A percentile compares a stretch with the other conserved stretches of the same genome.
Evolutionary conservation across 2,797 vertebrate genomes (phyloP).

Genomic region (Crenuchus spilurus): DNA sequence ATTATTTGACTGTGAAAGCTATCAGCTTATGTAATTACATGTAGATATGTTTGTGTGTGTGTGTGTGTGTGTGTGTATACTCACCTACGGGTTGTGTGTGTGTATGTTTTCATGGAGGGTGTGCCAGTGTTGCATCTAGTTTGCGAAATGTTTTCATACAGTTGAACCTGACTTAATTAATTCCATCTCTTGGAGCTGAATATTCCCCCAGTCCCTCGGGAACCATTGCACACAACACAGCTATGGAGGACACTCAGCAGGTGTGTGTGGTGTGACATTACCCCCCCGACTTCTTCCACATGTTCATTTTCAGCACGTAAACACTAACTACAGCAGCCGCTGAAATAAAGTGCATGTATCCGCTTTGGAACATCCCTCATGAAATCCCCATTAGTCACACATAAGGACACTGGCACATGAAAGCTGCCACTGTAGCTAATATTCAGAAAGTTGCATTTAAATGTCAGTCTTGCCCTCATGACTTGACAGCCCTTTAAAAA

Average conservation of each 20-base stretch:
- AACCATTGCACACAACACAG: constrained; percentile 27
- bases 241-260: constrained; percentile 17
- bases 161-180: constrained; percentile 36
- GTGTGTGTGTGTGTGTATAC: background rate
- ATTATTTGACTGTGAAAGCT: too few species aligned
- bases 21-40: too few species aligned
- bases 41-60: background rate
- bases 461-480: constrained; percentile 41
- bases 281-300: constrained; percentile 2
- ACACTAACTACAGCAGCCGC: background rate
- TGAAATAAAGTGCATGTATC: constrained; percentile 7
- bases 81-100: background rate
- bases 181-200: constrained; percentile 32
- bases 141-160: background rate
- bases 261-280: constrained; percentile 22
- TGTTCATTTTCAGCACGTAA: background rate
- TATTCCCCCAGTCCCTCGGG: constrained; percentile 30
- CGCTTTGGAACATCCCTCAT: background rate
- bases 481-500: background rate
- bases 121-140: background rate
- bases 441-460: constrained; percentile 40
- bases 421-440: constrained; percentile 29
- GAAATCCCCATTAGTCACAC: constrained; percentile 26
- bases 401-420: background rate
- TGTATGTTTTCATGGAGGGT: too few species aligned